Conservation (phyloP, 2,797 vertebrate species). For the Coilia nasus region DNA sequence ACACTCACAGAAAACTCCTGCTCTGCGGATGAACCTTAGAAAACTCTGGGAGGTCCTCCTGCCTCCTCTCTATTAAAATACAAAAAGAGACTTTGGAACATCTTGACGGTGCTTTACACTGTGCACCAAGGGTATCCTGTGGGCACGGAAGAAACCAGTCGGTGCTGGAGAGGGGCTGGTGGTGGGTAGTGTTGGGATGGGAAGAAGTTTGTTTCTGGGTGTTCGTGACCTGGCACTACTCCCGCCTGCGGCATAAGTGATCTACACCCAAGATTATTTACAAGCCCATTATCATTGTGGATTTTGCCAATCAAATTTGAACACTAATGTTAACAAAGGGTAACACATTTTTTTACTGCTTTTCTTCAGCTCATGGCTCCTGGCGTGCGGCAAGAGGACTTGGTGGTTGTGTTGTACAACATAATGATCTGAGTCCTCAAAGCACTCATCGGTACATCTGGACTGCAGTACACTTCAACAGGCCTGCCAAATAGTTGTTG, state of each 20-base stretch:
- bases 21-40: constrained; percentile 70
- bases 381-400: constrained; percentile 33
- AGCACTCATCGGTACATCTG: constrained; percentile 27
- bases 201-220: constrained; percentile 73
- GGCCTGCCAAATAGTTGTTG: constrained; percentile 14
- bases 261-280: constrained; percentile 72
- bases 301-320: constrained; percentile 73
- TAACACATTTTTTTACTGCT: constrained; percentile 65
- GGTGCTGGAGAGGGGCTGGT: constrained; percentile 58
- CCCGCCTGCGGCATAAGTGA: constrained; percentile 70
- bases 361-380: constrained; percentile 49
- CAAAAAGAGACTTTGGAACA: constrained; percentile 62
- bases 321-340: constrained; percentile 70
- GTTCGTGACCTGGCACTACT: constrained; percentile 72
- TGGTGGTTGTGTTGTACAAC: constrained; percentile 39
- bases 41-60: constrained; percentile 73
- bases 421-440: constrained; percentile 19
- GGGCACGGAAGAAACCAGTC: constrained; percentile 70
- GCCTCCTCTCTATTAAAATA: constrained; percentile 65
- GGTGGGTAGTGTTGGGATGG: constrained; percentile 48
- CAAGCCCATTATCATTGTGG: constrained; percentile 74
- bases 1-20: constrained; percentile 58
- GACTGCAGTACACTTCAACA: not conserved
- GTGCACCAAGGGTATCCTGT: constrained; percentile 72
- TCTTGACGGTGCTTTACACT: constrained; percentile 71